Evolutionary conservation across 2,888 invertebrate genomes (phyloP), one percentile per base, ranked within the genome.

Genomic region (Gari tellinella): DNA sequence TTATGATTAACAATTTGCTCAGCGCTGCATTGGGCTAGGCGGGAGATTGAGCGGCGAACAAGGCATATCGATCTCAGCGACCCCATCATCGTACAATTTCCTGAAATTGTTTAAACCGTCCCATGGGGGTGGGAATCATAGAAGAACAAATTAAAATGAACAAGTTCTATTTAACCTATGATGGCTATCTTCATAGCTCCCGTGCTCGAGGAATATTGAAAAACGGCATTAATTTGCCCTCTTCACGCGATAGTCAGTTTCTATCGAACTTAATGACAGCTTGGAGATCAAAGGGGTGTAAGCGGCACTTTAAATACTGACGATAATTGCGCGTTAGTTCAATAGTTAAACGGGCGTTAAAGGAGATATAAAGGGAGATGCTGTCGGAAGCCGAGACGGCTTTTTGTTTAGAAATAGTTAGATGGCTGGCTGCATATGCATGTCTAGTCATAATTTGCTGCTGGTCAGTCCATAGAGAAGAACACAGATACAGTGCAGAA

Each of bases 61-160:
- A 51, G 3, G 21, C 17, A 14, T 57, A 69, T 69, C 57, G 63
- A 69, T 63, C 57, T 37, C 37, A 52, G 45, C 46, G 31, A 31
- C 31, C 31, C 31, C 31, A 31, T 31, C 46, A 57, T 53, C 57
- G 17, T 2, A 26, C 64, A 63, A 73, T 73, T 51, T 64, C 48
- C 68, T 25, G 56, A 64, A 68, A 58, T 45, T 67, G 63, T 31
- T 31, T 31, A 72, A 77, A 69, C 21, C 41, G 17, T 77, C 77
- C 62, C 77, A 23, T 26, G 72, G 77, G 38, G 23, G 19, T 48
- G 4, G 17, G 57, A 72, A 61, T 56, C 58, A 68, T 65, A 62
- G 62, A 62, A 56, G 53, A 46, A 17, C 62, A 68, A 77, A 72
- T 77, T 77, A 72, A 64, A 72, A 65, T 68, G 72, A 72, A 77